Evolutionary conservation across 2,888 invertebrate species (phyloP), one percentile per base, ranked within the genome.

Genomic region (Drosophila kuntzei): DNA sequence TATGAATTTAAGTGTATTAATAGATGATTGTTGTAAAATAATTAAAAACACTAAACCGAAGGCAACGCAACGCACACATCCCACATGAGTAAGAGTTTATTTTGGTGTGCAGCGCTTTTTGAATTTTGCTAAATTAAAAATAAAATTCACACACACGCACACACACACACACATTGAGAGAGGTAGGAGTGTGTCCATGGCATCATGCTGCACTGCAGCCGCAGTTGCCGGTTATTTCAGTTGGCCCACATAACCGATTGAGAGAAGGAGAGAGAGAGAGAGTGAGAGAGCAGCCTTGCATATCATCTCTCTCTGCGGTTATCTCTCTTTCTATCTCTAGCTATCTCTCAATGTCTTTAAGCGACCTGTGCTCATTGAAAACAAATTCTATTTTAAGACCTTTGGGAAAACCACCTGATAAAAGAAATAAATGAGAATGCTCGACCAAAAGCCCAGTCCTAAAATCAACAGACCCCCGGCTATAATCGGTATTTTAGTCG

Each of bases 401-500:
- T 75, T 79, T 75, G 75, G 81, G 88, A 88, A 80, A 86, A 86
- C 86, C 86, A 86, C 88, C 86, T 86, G 86, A 86, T 86, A 86
- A 87, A 75, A 27, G 59, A 51, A 61, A 63, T 51, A 80, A 78
- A 71, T 72, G 58, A 59, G 29, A 54, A 43, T 16, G 36, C 25
- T 37, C 50, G 34, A 36, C 34, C 22, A 9, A 50, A 22, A 14
- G 14, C n/a, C 50, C 50, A 53, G 39, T 41, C 29, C 18, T 1
- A 25, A 22, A 36, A 29, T 2, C 34, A 57, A 41, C 22, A 41
- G 29, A 39, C 14, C 25, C 27, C 62, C 37, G 46, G 25, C 57
- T 16, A 44, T 39, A 16, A 3, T 5, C 16, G 11, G 18, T 18
- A 34, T 27, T 64, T 51, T 27, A 51, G 41, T 9, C 9, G n/a